These are phyloP conservation scores for Peromyscus leucopus DNA, from an alignment of 2,113 vertebrate genomes.

Conservation along the genomic window DNA sequence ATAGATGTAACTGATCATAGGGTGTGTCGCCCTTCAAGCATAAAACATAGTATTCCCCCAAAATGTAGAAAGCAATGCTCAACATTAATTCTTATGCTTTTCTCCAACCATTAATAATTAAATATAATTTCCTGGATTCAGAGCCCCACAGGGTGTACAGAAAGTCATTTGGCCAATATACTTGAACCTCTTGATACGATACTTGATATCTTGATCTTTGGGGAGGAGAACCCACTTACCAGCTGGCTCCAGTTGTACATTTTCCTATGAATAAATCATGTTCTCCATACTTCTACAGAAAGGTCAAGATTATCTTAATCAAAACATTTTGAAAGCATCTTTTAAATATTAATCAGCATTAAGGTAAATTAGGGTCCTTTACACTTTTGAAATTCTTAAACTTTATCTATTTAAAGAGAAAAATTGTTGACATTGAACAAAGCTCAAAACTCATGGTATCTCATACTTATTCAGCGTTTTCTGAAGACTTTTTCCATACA, in stretches of 20 bases:
- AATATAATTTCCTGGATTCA: constrained; percentile 1
- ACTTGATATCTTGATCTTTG: constrained; percentile 23
- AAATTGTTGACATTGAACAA: not conserved
- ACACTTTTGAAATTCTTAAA: not conserved
- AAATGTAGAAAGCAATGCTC: constrained; percentile 14
- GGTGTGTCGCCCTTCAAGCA: not conserved
- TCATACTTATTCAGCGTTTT: constrained; percentile 19
- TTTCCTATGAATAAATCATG: constrained; percentile 33
- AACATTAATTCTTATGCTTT: constrained; percentile 42
- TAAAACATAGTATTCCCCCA: not conserved
- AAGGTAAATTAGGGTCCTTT: not conserved
- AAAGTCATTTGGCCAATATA: constrained; percentile 36
- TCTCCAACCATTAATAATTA: constrained; percentile 31
- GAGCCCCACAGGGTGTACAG: not conserved
- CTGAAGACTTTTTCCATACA: not conserved
- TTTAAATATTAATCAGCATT: constrained; percentile 36
- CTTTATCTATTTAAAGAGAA: not conserved
- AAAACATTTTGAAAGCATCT: not conserved
- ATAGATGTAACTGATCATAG: constrained; percentile 26
- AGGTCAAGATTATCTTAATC: constrained; percentile 45
- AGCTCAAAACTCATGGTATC: not conserved
- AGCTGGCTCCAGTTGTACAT: not conserved
- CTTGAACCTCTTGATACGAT: constrained; percentile 8
- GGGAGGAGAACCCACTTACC: not conserved
- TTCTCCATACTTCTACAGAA: constrained; percentile 39